These are phyloP conservation scores for Dipodomys ordii DNA, from an alignment of 2,113 vertebrate species.

Conservation along the genomic window DNA sequence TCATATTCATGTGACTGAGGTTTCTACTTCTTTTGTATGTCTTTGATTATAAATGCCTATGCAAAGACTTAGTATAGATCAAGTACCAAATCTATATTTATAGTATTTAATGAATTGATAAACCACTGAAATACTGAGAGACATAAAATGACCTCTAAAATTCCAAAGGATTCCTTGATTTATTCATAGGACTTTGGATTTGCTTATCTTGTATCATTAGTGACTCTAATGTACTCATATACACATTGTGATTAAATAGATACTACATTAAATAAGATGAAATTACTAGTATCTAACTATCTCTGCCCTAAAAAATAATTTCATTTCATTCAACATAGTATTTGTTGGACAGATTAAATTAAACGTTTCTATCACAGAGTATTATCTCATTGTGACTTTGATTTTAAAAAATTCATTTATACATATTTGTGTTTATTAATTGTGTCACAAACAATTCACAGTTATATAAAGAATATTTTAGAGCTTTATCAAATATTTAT, in stretches of 20 bases:
- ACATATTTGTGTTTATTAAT: neutral
- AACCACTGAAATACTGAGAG: neutral
- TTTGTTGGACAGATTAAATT: conserved; percentile 11
- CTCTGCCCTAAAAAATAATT: neutral
- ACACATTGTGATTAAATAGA: neutral
- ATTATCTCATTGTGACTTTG: neutral
- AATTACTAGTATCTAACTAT: neutral
- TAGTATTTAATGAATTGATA: neutral
- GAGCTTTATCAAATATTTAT: neutral
- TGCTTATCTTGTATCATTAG: neutral
- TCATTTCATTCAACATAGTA: neutral
- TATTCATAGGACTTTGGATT: neutral
- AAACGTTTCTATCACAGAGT: neutral
- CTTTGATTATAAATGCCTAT: neutral
- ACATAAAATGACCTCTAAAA: neutral
- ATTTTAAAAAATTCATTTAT: neutral
- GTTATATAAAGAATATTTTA: neutral
- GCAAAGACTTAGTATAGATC: neutral
- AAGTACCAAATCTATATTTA: neutral
- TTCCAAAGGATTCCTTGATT: neutral
- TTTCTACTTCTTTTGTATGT: neutral
- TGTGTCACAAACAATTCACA: neutral
- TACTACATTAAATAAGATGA: neutral
- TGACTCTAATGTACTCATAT: neutral
- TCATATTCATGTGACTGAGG: neutral